Conservation (phyloP, 2,113 vertebrate genomes). For the Leucosticte australis region DNA sequence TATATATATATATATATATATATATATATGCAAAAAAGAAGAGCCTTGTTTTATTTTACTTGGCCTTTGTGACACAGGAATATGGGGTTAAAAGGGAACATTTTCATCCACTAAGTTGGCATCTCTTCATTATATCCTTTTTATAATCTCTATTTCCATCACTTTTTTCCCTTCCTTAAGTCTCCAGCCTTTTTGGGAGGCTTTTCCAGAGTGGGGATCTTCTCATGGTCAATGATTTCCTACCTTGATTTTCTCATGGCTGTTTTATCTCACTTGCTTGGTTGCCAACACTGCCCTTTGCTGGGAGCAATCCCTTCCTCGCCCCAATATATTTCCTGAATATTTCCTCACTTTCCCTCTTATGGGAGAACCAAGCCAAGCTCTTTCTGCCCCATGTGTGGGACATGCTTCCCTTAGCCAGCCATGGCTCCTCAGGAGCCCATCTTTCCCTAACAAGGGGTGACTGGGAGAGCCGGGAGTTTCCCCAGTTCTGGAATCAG, state of each 20-base stretch:
- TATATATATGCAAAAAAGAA: neutral
- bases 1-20: no score
- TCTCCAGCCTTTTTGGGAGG: neutral
- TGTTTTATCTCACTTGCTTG: neutral
- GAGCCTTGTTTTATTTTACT: neutral
- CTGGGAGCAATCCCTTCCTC: neutral
- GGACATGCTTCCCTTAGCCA: neutral
- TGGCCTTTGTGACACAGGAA: neutral
- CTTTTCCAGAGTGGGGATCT: neutral
- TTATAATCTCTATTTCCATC: neutral
- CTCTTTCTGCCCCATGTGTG: neutral
- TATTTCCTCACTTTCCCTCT: neutral
- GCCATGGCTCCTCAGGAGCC: neutral
- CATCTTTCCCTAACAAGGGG: rapidly evolving
- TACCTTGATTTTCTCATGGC: neutral
- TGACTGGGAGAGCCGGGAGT: neutral
- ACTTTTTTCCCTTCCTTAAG: neutral
- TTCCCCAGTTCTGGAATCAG: neutral
- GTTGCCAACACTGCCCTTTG: neutral
- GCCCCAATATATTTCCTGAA: rapidly evolving
- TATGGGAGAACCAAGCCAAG: neutral
- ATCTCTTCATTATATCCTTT: neutral
- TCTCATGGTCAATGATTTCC: neutral
- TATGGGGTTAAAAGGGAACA: neutral
- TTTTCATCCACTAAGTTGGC: neutral